Conservation (phyloP, 2,888 invertebrate species). For the Campopleginae sp. region DNA sequence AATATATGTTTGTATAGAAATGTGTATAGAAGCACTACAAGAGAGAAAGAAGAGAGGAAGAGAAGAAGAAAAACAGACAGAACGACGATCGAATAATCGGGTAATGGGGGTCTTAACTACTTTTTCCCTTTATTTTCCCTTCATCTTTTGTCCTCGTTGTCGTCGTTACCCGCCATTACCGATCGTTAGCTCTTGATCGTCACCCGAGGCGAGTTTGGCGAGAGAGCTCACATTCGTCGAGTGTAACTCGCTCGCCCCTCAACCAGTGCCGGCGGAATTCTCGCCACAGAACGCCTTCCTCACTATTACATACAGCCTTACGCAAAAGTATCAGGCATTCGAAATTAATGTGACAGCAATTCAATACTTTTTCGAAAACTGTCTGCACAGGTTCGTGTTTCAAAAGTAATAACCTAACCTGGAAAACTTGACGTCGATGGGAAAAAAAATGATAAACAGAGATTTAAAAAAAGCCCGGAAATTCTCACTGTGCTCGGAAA, state of each 20-base stretch:
- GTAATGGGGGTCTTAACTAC: constrained; percentile 57
- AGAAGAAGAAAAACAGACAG: background rate
- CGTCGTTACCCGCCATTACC: constrained; percentile 60
- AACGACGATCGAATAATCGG: constrained; percentile 54
- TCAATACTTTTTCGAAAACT: background rate
- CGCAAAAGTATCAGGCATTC: background rate
- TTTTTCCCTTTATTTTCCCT: constrained; percentile 28
- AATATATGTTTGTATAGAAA: background rate
- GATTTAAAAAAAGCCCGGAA: no score
- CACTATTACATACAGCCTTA: constrained; percentile 15
- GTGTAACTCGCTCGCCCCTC: constrained; percentile 45
- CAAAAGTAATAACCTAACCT: no score
- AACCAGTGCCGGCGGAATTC: constrained; percentile 31
- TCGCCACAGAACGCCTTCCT: constrained; percentile 33
- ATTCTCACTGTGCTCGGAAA: no score
- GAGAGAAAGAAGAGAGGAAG: constrained; percentile 16
- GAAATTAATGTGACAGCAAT: background rate
- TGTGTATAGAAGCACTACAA: background rate
- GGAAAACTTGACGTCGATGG: background rate
- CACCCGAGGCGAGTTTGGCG: constrained; percentile 60
- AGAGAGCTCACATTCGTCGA: constrained; percentile 32
- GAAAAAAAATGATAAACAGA: no score
- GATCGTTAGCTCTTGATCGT: constrained; percentile 64
- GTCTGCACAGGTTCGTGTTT: background rate
- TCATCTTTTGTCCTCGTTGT: constrained; percentile 21